A percentile compares a stretch with the other conserved stretches of the same genome.
Evolutionary conservation across 1,140 invertebrate species (phyloP).

Genomic region (Drosophila paulistorum): DNA sequence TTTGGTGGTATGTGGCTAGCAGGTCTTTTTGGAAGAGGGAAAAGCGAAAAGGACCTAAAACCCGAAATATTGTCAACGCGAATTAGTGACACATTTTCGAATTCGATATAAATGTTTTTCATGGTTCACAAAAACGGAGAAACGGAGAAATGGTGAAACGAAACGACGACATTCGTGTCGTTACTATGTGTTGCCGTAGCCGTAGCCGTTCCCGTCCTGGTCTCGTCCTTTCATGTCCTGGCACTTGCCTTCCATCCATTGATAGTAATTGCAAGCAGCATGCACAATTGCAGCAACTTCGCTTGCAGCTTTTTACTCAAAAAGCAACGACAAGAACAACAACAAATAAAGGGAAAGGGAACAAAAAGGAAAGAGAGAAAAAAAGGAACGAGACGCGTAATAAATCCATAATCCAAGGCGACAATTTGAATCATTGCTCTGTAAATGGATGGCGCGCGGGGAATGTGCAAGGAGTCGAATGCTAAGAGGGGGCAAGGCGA

Average conservation of each 20-base stretch:
- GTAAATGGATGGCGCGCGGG: constrained; percentile 46
- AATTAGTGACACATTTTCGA: constrained; percentile 76
- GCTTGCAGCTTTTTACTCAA: constrained; percentile 49
- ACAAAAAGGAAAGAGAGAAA: not conserved
- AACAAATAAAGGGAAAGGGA: not conserved
- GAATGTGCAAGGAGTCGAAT: constrained; percentile 2
- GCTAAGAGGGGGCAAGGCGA: not conserved
- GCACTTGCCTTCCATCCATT: constrained; percentile 30
- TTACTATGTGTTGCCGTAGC: too few species aligned
- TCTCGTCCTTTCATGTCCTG: constrained; percentile 3
- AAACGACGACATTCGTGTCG: not conserved
- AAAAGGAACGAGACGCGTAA: constrained; percentile 74
- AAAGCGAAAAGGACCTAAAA: constrained; percentile 19
- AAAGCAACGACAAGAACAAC: constrained; percentile 1
- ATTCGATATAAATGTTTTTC: constrained; percentile 56
- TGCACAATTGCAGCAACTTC: constrained; percentile 71
- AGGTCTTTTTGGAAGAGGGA: not conserved
- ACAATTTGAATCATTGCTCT: constrained; percentile 79
- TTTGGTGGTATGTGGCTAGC: not conserved
- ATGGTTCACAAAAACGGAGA: constrained; percentile 10
- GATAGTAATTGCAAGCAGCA: constrained; percentile 77
- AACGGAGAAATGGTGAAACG: not conserved
- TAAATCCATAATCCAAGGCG: constrained; percentile 80
- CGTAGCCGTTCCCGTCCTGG: not conserved
- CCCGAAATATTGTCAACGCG: constrained; percentile 70